Percentiles rank a stretch among this genome's conserved stretches.
These are phyloP conservation scores for Esperia sulphurella DNA, from an alignment of 2,888 invertebrate genomes.

Conservation along the genomic window DNA sequence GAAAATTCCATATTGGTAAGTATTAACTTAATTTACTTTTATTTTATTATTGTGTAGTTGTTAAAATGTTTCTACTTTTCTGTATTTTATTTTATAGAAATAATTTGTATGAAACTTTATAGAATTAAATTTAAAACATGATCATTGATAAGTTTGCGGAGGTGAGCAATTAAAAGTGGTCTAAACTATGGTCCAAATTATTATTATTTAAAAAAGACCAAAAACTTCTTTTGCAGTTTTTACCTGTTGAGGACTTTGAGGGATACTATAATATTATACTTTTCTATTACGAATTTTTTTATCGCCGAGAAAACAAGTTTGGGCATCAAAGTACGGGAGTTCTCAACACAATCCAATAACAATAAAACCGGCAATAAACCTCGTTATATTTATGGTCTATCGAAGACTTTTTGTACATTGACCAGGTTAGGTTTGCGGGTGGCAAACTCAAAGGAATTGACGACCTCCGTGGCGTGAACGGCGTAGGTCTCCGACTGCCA, in stretches of 20 bases:
- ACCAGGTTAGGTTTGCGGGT: neutral
- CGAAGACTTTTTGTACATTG: conserved; percentile 24
- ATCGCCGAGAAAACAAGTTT: conserved; percentile 43
- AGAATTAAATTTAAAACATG: too few species aligned
- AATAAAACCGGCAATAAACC: conserved; percentile 65
- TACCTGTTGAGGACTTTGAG: neutral
- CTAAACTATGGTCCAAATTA: too few species aligned
- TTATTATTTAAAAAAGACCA: neutral
- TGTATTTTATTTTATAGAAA: too few species aligned
- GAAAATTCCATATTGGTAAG: too few species aligned
- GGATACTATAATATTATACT: neutral
- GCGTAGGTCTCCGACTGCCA: neutral
- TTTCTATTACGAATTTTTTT: conserved; percentile 28
- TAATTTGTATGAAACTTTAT: too few species aligned
- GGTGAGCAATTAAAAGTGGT: too few species aligned
- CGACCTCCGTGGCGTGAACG: neutral
- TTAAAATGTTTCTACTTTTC: too few species aligned
- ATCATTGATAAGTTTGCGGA: too few species aligned
- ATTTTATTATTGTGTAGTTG: too few species aligned
- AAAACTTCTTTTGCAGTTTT: neutral
- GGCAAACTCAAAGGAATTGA: neutral
- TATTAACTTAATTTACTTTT: too few species aligned
- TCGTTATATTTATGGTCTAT: conserved; percentile 62
- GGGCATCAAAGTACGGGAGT: conserved; percentile 39
- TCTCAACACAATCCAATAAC: conserved; percentile 62